Evolutionary conservation across 2,797 vertebrate species (phyloP).

Genomic region (Xenops minutus): DNA sequence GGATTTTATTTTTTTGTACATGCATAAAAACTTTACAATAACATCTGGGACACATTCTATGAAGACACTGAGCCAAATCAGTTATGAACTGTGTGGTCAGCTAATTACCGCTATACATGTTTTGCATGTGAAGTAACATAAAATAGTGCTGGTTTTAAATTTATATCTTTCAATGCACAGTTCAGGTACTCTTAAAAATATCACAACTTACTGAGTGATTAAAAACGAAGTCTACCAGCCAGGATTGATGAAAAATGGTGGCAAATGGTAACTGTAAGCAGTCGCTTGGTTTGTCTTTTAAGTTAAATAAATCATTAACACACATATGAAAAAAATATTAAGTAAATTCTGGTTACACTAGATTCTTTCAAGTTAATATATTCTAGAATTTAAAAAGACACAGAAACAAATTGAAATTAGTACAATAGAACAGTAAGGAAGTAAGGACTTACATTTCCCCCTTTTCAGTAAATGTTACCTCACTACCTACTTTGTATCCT

Average conservation of each 20-base stretch:
- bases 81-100: slow-evolving; percentile 26
- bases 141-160: neutral
- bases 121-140: neutral
- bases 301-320: neutral
- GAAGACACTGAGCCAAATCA: slow-evolving; percentile 26
- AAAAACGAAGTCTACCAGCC: neutral
- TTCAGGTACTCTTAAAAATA: neutral
- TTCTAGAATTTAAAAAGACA: neutral
- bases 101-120: neutral
- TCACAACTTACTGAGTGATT: neutral
- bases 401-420: neutral
- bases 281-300: neutral
- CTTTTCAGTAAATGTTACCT: neutral
- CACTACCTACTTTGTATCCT: neutral
- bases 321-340: neutral
- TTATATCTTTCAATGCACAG: neutral
- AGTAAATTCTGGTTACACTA: neutral
- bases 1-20: neutral
- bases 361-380: neutral
- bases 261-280: neutral
- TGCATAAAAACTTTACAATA: neutral
- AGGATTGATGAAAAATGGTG: neutral
- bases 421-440: neutral
- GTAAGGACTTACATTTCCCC: neutral
- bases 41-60: slow-evolving; percentile 44